Percentiles rank a stretch among this genome's conserved stretches.
Conservation (phyloP, 2,888 invertebrate species). For the Artemia sp. region DNA sequence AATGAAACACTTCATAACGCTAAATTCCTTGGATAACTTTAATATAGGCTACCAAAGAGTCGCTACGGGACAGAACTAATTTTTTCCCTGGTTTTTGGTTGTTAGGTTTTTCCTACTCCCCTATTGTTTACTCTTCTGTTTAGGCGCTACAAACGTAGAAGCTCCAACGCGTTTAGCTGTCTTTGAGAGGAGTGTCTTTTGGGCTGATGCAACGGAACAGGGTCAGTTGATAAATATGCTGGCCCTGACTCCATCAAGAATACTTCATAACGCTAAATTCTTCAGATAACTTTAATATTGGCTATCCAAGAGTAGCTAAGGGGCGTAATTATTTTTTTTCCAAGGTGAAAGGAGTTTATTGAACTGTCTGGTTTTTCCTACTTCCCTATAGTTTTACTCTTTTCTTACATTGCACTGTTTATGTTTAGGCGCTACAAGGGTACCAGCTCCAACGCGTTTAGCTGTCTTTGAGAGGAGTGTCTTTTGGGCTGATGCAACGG, state of each 20-base stretch:
- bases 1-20: no score
- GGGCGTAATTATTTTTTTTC: no score
- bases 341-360: neutral
- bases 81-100: no score
- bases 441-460: slow-evolving; percentile 66
- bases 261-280: no score
- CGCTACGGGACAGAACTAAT: no score
- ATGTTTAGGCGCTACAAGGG: slow-evolving; percentile 29
- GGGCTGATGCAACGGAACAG: slow-evolving; percentile 80
- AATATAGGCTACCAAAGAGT: no score
- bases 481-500: slow-evolving; percentile 80
- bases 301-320: no score
- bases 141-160: slow-evolving; percentile 41
- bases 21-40: no score
- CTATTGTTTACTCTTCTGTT: slow-evolving; percentile 6
- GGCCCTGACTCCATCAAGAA: slow-evolving; percentile 56
- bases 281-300: no score
- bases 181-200: slow-evolving; percentile 70
- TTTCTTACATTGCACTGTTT: neutral
- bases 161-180: slow-evolving; percentile 63
- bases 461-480: slow-evolving; percentile 69
- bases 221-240: slow-evolving; percentile 65
- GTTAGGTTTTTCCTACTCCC: neutral
- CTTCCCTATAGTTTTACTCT: neutral
- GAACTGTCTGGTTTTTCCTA: slow-evolving; percentile 2